These are phyloP conservation scores for Atrichornis clamosus DNA, from an alignment of 2,113 vertebrate species.

Conservation along the genomic window DNA sequence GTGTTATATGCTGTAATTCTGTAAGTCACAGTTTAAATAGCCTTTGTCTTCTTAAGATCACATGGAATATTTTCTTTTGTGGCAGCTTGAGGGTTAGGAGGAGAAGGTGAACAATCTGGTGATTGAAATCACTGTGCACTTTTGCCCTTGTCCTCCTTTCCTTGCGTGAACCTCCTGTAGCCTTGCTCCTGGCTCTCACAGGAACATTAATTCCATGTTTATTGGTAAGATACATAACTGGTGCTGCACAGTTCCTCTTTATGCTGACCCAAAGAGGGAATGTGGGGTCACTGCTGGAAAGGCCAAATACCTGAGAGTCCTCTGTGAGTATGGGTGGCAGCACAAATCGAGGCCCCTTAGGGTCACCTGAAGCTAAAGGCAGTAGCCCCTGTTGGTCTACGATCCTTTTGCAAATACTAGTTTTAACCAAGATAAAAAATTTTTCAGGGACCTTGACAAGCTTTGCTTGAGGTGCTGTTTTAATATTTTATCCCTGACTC, in stretches of 20 bases:
- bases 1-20: not conserved
- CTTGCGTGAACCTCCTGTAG: not conserved
- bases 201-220: not conserved
- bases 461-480: not conserved
- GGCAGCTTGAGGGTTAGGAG: not conserved
- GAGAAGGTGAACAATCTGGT: not conserved
- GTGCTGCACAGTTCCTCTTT: not conserved
- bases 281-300: not conserved
- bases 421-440: not conserved
- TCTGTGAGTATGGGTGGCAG: not conserved
- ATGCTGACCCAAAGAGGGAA: rapidly evolving
- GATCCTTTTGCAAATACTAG: not conserved
- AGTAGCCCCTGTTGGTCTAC: not conserved
- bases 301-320: too few relatives aligned
- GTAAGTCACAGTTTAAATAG: not conserved
- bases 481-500: not conserved
- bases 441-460: not conserved
- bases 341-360: not conserved
- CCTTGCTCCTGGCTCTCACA: not conserved
- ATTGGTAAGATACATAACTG: not conserved
- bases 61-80: not conserved
- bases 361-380: not conserved
- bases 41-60: not conserved
- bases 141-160: not conserved
- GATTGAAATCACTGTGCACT: not conserved